Evolutionary conservation across 2,113 vertebrate genomes (phyloP), one percentile per base, ranked within the genome.

Genomic region (Naja naja): DNA sequence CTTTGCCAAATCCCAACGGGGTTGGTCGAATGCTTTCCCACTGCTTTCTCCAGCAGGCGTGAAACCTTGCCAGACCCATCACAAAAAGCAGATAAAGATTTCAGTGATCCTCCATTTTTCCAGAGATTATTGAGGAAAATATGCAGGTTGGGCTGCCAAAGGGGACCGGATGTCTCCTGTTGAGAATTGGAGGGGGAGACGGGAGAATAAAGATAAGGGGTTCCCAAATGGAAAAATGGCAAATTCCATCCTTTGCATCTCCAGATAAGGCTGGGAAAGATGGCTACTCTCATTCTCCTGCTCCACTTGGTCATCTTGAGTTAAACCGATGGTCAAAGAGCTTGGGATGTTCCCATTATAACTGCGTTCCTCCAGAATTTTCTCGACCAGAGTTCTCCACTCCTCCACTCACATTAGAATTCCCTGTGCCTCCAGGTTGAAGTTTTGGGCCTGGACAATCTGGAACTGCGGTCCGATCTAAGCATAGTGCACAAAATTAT

Each of bases 1-100:
- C 34, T 0, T 0, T 54, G 45, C 43, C 0, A 54, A n/a, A 49
- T 14, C 1, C 2, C 69, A 20, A 4, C 0, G 4, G 56, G 58
- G 60, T 1, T 6, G 69, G 25, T 18, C 0, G 0, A 12, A 1
- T 30, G 1, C 14, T 10, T n/a, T 85, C 52, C 43, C n/a, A 2
- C 34, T 0, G 0, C 14, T 92, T 53, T 74, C 49, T 27, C 16
- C 10, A 87, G 22, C 23, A 3, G 8, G 30, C 14, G 39, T 1
- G 34, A 39, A 39, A 49, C 3, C 10, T 18, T 43, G 69, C 64
- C 92, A 25, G 55, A 27, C 34, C 34, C 7, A 10, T 23, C 49
- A 1, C 6, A 45, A 55, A 1, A 9, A 87, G 87, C 53, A 92
- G 91, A 74, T 88, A 92, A 81, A 6, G 25, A 12, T n/a, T n/a